Conservation (phyloP, 2,113 vertebrate genomes). For the Tetrax tetrax region DNA sequence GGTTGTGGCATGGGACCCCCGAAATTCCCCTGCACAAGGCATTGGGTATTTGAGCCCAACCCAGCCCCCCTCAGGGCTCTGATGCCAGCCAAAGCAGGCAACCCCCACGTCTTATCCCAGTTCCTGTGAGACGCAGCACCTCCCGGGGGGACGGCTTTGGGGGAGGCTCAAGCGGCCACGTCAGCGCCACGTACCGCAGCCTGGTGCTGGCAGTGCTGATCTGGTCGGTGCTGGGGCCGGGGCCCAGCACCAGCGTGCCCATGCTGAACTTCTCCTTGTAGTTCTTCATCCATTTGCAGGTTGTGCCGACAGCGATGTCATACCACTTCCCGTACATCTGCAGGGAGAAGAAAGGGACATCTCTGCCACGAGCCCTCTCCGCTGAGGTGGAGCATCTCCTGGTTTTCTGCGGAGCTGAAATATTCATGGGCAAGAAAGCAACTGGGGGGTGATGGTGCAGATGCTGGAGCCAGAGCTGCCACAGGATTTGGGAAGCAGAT, state of each 20-base stretch:
- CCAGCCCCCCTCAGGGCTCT: neutral
- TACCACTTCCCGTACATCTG: conserved; percentile 88
- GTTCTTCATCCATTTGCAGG: conserved; percentile 74
- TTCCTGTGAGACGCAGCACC: neutral
- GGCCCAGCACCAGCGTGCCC: conserved; percentile 78
- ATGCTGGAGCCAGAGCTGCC: neutral
- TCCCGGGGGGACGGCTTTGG: neutral
- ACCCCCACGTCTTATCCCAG: neutral
- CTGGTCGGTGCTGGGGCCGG: neutral
- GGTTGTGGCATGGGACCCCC: neutral
- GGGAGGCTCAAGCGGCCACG: neutral
- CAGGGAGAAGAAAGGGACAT: neutral
- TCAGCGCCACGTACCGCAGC: conserved; percentile 62
- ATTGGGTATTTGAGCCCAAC: neutral
- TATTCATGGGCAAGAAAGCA: neutral
- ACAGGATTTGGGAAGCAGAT: neutral
- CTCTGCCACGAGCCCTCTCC: neutral
- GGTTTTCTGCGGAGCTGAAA: neutral
- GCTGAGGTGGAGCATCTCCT: neutral
- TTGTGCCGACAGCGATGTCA: conserved; percentile 78
- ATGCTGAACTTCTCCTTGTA: conserved; percentile 70
- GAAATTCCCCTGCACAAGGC: fast-evolving
- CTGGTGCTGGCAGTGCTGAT: conserved; percentile 64
- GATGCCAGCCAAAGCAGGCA: neutral
- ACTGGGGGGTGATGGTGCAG: neutral